These are phyloP conservation scores for Boulengeromyrus knoepffleri DNA, from an alignment of 2,113 vertebrate species.

Conservation along the genomic window DNA sequence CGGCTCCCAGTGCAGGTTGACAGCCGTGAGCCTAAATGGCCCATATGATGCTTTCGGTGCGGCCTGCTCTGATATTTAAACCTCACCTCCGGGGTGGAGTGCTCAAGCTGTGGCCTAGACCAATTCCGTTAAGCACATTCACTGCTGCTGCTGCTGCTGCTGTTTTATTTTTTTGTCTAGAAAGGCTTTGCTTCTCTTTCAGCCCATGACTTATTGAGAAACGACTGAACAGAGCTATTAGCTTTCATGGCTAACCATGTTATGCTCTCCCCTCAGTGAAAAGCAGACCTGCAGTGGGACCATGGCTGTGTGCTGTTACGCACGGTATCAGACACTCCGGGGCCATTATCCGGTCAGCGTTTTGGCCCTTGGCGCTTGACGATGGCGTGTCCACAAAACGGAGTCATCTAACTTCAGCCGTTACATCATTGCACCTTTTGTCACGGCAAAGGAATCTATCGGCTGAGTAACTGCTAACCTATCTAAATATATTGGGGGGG, in stretches of 20 bases:
- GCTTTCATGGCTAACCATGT: not conserved
- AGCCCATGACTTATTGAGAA: not conserved
- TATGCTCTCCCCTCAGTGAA: not conserved
- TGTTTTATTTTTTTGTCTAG: not conserved
- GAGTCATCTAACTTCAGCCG: slow-evolving; percentile 56
- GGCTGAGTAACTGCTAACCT: slow-evolving; percentile 49
- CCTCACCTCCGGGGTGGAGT: not conserved
- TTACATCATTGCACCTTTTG: slow-evolving; percentile 59
- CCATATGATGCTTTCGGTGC: not conserved
- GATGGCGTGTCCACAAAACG: slow-evolving; percentile 32
- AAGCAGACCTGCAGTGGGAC: not conserved
- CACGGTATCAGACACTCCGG: not conserved
- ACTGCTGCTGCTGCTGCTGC: not conserved
- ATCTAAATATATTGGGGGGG: slow-evolving; percentile 57
- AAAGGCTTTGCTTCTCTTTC: not conserved
- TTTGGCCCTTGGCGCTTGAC: not conserved
- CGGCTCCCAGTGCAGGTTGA: not conserved
- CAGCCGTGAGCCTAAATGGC: not conserved
- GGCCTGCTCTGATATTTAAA: not conserved
- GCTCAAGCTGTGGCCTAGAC: not conserved
- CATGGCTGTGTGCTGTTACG: not conserved
- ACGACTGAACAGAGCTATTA: not conserved
- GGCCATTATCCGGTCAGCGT: not conserved
- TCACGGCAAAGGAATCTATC: slow-evolving; percentile 63
- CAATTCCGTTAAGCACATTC: not conserved